phyloP scores from a whole-genome alignment of 92 coral and sea anemone genomes.

The Metridium senile region DNA sequence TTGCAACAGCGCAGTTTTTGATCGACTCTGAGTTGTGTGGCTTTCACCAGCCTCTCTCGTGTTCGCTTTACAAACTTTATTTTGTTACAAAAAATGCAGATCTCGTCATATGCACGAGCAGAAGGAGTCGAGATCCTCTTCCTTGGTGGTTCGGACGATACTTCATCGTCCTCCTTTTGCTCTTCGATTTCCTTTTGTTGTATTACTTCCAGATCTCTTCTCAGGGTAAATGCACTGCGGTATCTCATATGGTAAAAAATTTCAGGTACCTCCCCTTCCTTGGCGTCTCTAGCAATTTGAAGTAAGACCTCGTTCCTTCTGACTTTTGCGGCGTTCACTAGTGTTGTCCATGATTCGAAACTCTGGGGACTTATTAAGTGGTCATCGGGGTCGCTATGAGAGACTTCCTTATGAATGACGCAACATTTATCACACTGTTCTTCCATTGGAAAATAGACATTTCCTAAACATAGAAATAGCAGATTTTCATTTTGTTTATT shows the following conservation, averaged over 20 bases:
- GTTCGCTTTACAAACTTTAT: conserved; percentile 21
- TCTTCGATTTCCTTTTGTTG: conserved; percentile 17
- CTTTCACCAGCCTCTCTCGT: conserved; percentile 41
- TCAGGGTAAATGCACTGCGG: conserved; percentile 43
- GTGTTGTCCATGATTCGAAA: conserved; percentile 46
- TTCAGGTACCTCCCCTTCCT: conserved; percentile 42
- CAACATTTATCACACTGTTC: conserved; percentile 15
- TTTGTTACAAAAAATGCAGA: conserved; percentile 33
- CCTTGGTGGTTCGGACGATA: conserved; percentile 28
- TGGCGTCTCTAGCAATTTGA: conserved; percentile 30
- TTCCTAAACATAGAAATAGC: conserved; percentile 3
- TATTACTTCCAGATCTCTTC: conserved; percentile 42
- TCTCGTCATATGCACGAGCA: conserved; percentile 20
- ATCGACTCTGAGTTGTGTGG: conserved; percentile 47
- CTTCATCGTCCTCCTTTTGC: not conserved
- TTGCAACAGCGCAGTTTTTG: conserved; percentile 42
- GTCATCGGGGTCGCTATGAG: conserved; percentile 36
- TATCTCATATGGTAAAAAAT: conserved; percentile 41
- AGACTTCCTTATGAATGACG: conserved; percentile 29
- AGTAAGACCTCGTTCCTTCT: conserved; percentile 23
- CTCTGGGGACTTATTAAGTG: conserved; percentile 44
- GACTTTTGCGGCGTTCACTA: conserved; percentile 44
- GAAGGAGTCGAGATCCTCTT: conserved; percentile 27
- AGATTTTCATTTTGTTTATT: not conserved
- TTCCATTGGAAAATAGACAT: conserved; percentile 18